Evolutionary conservation across 2,113 vertebrate species (phyloP).

Genomic region (Canis aureus): DNA sequence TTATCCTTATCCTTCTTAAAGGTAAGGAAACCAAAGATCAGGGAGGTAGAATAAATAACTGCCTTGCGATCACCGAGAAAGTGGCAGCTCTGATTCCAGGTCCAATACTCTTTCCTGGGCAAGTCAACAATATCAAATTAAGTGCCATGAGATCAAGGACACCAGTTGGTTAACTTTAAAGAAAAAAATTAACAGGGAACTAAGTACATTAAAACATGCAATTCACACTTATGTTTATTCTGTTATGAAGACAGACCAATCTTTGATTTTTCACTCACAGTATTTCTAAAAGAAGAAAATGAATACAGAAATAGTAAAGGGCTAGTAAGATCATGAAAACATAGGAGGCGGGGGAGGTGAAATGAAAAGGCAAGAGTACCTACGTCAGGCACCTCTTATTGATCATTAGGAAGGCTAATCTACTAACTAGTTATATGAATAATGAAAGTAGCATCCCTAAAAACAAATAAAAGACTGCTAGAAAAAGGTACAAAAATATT

Average conservation of each 20-base stretch:
- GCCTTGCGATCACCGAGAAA: background rate
- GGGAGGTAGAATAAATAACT: background rate
- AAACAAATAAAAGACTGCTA: slow-evolving; percentile 51
- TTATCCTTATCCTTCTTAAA: background rate
- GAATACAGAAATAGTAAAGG: background rate
- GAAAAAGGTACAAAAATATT: slow-evolving; percentile 10
- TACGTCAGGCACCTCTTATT: background rate
- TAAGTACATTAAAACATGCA: background rate
- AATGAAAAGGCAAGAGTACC: background rate
- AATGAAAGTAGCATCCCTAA: background rate
- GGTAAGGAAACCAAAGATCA: background rate
- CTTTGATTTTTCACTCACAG: slow-evolving; percentile 1
- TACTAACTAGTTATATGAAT: background rate
- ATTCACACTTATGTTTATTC: slow-evolving; percentile 6
- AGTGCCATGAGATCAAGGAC: background rate
- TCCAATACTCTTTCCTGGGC: background rate
- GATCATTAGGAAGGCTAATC: background rate
- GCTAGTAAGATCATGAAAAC: background rate
- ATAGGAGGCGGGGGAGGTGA: background rate
- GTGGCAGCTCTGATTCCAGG: background rate
- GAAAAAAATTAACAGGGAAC: background rate
- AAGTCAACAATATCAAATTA: background rate
- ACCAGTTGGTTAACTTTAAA: background rate
- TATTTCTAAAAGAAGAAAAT: slow-evolving; percentile 28
- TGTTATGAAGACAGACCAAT: background rate